Base-by-base conservation (phyloP, 2,888 invertebrate species). In the Notodonta ziczac region DNA sequence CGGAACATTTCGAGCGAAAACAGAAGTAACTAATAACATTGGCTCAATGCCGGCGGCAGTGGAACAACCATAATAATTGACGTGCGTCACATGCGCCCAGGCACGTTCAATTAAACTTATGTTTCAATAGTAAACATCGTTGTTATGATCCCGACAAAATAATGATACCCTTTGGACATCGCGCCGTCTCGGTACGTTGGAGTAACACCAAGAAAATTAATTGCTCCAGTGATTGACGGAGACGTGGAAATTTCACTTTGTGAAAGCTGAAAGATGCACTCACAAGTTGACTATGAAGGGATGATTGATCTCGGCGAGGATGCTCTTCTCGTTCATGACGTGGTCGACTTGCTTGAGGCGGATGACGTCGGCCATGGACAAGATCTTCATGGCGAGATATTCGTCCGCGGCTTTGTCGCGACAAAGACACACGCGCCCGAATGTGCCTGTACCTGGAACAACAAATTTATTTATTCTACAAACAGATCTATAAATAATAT, bases 301-400 rank as follows among this genome's bases (percentile, higher is more conserved):
- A 94, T 99, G 99, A 78, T 96, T 95, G 77, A 99, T 96, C 93
- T 97, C 97, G 69, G 96, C 95, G 66, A 99, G 95, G 80, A 99
- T 98, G 80, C 96, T 97, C 89, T 99, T 98, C 93, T 99, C 99
- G 89, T 98, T 99, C 94, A 98, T 97, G 67, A 99, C 99, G 91
- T 99, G 99, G 81, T 98, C 98, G 77, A 98, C 98, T 94, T 99
- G 99, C 91, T 99, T 98, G 77, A 98, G 95, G 83, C 98, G 96
- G 81, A 99, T 98, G 70, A 99, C 97, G 89, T 98, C 98, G 53
- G 97, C 96, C 94, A 99, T 97, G 63, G 97, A 97, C 71, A 99
- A 95, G 74, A 99, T 97, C 94, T 99, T 99, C 95, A 99, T 97
- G 55, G 99, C 99, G 82, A 97, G 96, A 88, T 97, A 98, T 83